A percentile compares a stretch with the other conserved stretches of the same genome.
phyloP scores from a whole-genome alignment of 2,113 vertebrate genomes.

The Nipponia nippon region DNA sequence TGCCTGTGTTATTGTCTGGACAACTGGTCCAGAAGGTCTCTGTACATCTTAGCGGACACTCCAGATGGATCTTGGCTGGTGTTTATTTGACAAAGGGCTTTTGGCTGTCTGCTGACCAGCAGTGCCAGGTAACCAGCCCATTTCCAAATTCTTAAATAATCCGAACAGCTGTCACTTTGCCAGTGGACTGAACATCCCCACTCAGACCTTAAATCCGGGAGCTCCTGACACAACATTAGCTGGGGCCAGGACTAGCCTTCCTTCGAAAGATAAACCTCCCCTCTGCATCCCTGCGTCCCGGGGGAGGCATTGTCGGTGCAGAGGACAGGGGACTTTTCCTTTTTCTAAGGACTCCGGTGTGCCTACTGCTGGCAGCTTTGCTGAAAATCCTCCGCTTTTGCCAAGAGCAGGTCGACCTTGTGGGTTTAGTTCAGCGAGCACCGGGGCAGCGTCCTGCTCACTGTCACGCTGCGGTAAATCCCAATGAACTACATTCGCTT shows the following conservation, averaged over 20 bases:
- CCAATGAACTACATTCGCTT: not conserved
- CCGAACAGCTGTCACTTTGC: not conserved
- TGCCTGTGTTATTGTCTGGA: not conserved
- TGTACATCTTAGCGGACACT: not conserved
- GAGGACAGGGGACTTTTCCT: not conserved
- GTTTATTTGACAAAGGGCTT: not conserved
- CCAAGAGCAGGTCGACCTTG: not conserved
- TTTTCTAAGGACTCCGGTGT: accelerated
- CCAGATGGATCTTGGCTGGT: not conserved
- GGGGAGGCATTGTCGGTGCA: not conserved
- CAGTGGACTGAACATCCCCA: not conserved
- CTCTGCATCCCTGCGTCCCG: not conserved
- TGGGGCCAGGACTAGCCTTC: not conserved
- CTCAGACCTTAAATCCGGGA: not conserved
- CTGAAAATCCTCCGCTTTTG: not conserved
- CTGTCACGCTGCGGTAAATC: not conserved
- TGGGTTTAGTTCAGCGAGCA: not conserved
- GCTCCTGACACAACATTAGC: not conserved
- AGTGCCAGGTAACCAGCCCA: not conserved
- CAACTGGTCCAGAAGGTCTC: not conserved
- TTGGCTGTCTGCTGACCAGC: not conserved
- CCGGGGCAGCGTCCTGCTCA: not conserved
- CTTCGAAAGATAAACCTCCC: not conserved
- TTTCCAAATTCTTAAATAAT: not conserved
- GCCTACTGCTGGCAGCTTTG: not conserved